phyloP scores from a whole-genome alignment of 2,113 vertebrate species.

The Anarrhichthys ocellatus region DNA sequence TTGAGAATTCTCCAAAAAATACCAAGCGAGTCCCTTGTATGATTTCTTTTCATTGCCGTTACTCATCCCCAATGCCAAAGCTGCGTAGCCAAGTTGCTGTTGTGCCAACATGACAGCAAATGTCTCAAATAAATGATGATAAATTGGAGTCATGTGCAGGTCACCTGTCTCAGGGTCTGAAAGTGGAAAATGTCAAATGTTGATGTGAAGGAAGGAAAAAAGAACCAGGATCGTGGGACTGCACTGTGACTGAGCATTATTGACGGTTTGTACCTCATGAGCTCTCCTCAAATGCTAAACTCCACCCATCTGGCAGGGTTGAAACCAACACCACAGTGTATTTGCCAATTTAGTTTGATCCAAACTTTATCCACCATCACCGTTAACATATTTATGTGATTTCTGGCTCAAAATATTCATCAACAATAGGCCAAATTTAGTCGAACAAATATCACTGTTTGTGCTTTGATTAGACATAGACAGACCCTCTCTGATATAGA shows the following conservation, averaged over 20 bases:
- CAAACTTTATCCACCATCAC: background rate
- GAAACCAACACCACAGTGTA: conserved; percentile 4
- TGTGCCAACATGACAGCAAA: background rate
- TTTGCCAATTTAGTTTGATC: conserved; percentile 55
- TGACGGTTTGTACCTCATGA: conserved; percentile 16
- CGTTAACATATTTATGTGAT: background rate
- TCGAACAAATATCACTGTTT: conserved; percentile 55
- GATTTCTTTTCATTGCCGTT: background rate
- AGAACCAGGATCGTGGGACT: background rate
- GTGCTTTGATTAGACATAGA: conserved; percentile 37
- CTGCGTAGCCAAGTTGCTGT: background rate
- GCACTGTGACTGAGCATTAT: background rate
- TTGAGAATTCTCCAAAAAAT: no score
- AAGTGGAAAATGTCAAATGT: background rate
- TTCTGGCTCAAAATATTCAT: background rate
- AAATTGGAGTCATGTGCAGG: background rate
- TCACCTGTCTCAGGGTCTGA: background rate
- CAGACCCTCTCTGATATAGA: background rate
- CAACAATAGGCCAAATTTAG: background rate
- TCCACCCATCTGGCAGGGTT: conserved; percentile 15
- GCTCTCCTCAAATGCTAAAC: background rate
- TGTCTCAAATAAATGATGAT: background rate
- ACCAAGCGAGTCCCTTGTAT: background rate
- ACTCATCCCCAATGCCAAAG: background rate
- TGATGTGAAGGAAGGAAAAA: background rate